A percentile compares a stretch with the other conserved stretches of the same genome.
These are phyloP conservation scores for Halotydeus destructor DNA, from an alignment of 1,140 invertebrate species.

Conservation along the genomic window DNA sequence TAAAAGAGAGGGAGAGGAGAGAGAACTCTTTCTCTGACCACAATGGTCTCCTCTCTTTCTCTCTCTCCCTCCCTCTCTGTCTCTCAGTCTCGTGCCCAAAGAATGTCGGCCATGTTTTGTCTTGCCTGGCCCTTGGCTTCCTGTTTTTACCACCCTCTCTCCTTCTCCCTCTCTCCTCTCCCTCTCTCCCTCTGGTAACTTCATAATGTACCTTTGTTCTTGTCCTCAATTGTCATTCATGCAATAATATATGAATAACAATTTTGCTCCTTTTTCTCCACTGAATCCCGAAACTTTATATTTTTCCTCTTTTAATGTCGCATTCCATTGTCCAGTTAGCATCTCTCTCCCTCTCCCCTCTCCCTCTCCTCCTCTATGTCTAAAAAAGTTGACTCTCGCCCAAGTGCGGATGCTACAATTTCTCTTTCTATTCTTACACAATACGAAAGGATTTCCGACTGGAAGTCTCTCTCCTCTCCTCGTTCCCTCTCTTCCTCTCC, in stretches of 20 bases:
- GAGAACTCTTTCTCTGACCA: no score
- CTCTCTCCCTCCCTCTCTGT: no score
- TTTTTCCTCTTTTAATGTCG: not conserved
- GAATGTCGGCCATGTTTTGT: not conserved
- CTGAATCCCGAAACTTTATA: not conserved
- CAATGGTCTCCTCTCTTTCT: no score
- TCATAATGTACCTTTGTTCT: not conserved
- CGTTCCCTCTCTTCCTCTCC: not conserved
- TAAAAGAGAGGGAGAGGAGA: no score
- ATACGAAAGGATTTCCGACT: no score
- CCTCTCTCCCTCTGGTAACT: not conserved
- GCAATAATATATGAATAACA: not conserved
- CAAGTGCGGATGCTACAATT: no score
- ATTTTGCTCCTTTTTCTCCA: not conserved
- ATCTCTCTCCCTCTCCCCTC: not conserved
- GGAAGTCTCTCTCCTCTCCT: no score
- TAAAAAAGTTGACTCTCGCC: no score
- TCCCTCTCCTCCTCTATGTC: no score
- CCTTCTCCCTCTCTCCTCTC: no score
- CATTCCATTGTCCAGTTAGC: not conserved
- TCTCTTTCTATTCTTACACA: no score
- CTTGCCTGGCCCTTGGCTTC: not conserved
- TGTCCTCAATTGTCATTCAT: not conserved
- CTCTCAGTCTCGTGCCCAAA: no score
- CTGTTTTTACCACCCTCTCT: not conserved